These are phyloP conservation scores for Apogon hyalosoma DNA, from an alignment of 2,797 vertebrate species.

Conservation along the genomic window DNA sequence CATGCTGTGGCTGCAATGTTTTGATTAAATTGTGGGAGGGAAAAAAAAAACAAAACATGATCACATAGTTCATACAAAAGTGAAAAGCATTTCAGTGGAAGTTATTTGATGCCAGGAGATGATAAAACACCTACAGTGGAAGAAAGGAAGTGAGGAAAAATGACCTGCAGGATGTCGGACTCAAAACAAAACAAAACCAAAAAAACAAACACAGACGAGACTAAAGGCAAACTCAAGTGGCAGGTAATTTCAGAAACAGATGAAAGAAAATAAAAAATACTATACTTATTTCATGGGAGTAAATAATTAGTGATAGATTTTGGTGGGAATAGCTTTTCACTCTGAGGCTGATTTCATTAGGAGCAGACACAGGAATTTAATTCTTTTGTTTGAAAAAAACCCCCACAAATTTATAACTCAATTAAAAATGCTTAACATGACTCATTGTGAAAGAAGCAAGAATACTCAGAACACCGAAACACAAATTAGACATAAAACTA, in stretches of 20 bases:
- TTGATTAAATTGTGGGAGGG: background rate
- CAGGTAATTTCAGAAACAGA: background rate
- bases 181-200: background rate
- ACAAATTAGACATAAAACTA: too few species aligned
- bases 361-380: too few species aligned
- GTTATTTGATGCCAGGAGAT: slow-evolving; percentile 1
- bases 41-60: background rate
- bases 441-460: too few species aligned
- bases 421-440: too few species aligned
- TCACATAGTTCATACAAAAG: background rate
- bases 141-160: background rate
- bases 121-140: background rate
- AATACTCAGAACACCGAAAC: too few species aligned
- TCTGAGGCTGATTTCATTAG: too few species aligned
- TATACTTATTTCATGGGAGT: too few species aligned
- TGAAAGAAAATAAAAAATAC: background rate
- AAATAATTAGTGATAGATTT: too few species aligned
- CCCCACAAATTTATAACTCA: too few species aligned
- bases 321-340: too few species aligned
- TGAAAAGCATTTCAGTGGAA: background rate
- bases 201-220: too few species aligned
- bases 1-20: background rate
- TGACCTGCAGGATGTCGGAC: background rate
- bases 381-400: too few species aligned
- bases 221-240: background rate